phyloP scores from a whole-genome alignment of 2,888 invertebrate species.

The Antheraea yamamai region DNA sequence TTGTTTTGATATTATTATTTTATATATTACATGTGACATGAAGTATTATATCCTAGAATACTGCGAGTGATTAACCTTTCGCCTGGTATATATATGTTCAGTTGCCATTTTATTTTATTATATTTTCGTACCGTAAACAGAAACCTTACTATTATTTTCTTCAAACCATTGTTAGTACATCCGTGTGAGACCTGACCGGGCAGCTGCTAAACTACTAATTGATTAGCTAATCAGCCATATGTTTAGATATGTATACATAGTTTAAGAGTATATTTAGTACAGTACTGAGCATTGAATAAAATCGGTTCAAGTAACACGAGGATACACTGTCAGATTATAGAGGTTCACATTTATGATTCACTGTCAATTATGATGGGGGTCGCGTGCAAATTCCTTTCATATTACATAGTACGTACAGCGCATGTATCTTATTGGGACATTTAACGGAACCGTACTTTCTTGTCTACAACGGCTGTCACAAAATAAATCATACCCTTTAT shows the following conservation, averaged over 20 bases:
- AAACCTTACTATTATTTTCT: no score
- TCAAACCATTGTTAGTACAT: no score
- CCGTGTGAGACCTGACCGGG: no score
- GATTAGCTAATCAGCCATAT: no score
- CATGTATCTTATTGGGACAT: slow-evolving; percentile 45
- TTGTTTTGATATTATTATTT: no score
- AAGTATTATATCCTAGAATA: no score
- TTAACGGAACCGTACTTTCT: slow-evolving; percentile 66
- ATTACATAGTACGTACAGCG: slow-evolving; percentile 15
- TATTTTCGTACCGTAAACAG: no score
- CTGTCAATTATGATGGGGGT: neutral
- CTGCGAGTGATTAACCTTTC: no score
- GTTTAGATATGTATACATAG: neutral
- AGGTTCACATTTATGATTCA: neutral
- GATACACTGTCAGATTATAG: neutral
- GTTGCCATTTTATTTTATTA: no score
- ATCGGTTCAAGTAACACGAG: neutral
- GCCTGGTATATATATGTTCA: no score
- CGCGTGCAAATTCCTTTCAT: slow-evolving; percentile 11
- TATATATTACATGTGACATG: no score
- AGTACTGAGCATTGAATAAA: neutral
- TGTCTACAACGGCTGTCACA: slow-evolving; percentile 30
- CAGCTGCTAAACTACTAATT: no score
- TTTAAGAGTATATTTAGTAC: neutral
- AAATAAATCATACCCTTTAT: slow-evolving; percentile 39